Evolutionary conservation across 1,140 invertebrate genomes (phyloP), one percentile per base, ranked within the genome.

Genomic region (Halyomorpha halys): DNA sequence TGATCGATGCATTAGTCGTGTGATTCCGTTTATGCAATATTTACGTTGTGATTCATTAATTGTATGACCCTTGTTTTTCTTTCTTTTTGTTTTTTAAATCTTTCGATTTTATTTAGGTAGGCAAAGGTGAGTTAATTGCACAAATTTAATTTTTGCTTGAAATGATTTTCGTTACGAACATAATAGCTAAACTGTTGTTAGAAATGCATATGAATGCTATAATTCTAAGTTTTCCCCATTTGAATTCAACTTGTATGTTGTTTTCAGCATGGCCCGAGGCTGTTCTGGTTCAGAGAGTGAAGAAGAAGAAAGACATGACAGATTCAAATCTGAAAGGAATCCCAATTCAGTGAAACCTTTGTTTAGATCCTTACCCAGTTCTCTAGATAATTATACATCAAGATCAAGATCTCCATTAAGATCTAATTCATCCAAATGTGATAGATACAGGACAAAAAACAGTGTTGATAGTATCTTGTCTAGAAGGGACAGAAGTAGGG

Each of bases 221-320:
- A 11, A 39, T 39, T 39, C 14, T 25, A 9, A 5, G 9, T 23
- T 56, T 49, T 16, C 2, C 2, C 6, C 6, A 13, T 6, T 8
- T 11, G 47, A 49, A 19, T 49, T 19, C 47, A 49, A 1, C 21
- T 56, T 56, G 4, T 23, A 13, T 39, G 1, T 56, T 15, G 3
- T 63, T 63, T 51, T 53, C 30, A 51, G 39, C 25, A 65, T 65
- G 63, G 56, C 56, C 9, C 34, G 63, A 65, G 63, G 60, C 47
- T 45, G 47, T 25, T 59, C 47, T 54, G 64, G 61, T 27, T 65
- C 64, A 49, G 59, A 61, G 21, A 54, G 49, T 53, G 49, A 54
- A 34, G 63, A 64, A 59, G 59, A 65, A 54, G 64, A 62, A 23
- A 59, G 64, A 25, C 64, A 65, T 51, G 64, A 65, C 23, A 49